Percentiles rank a stretch among this genome's conserved stretches.
Conservation (phyloP, 2,113 vertebrate genomes). For the Eptesicus fuscus region DNA sequence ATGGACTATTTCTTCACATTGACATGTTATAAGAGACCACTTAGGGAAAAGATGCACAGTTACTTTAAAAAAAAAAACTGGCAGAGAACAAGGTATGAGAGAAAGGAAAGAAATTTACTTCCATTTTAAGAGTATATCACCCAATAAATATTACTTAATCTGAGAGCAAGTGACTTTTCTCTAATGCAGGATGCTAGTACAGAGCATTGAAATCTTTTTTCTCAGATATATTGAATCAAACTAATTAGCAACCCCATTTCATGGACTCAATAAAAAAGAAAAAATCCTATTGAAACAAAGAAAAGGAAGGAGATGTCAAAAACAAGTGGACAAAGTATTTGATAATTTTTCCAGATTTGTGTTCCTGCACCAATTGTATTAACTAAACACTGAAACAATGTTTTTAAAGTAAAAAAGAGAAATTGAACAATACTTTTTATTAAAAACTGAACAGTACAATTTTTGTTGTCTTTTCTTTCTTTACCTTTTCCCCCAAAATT, state of each 20-base stretch:
- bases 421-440: background rate
- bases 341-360: background rate
- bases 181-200: background rate
- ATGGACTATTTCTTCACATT: slow-evolving; percentile 29
- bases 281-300: background rate
- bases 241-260: background rate
- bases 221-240: background rate
- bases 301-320: background rate
- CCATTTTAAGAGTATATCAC: background rate
- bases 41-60: background rate
- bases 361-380: background rate
- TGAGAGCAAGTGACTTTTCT: background rate
- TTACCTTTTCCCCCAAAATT: background rate
- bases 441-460: background rate
- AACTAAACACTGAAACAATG: background rate
- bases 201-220: background rate
- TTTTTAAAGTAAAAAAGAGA: too few relatives aligned
- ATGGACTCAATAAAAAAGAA: background rate
- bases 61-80: background rate
- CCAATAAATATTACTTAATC: background rate
- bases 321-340: background rate
- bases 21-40: background rate
- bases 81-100: background rate
- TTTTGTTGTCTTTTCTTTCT: background rate
- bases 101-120: background rate